These are phyloP conservation scores for Chamaea fasciata DNA, from an alignment of 2,113 vertebrate genomes.

Conservation along the genomic window DNA sequence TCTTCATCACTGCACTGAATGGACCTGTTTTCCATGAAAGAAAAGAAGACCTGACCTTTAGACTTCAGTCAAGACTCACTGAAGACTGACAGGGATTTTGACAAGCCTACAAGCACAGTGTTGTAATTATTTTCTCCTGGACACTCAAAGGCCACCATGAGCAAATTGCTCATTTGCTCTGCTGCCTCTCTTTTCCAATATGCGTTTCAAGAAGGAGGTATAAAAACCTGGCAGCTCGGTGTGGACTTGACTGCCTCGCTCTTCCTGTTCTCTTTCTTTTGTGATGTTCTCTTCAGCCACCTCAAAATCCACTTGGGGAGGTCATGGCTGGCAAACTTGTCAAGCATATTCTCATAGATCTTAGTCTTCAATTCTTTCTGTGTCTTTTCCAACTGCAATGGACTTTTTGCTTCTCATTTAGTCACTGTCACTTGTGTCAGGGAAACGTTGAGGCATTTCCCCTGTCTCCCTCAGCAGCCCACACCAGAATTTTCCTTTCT, in stretches of 20 bases:
- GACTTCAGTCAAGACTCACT: background rate
- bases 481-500: background rate
- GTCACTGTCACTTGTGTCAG: background rate
- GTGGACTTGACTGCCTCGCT: background rate
- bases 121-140: background rate
- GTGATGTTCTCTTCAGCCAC: background rate
- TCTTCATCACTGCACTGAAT: background rate
- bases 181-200: background rate
- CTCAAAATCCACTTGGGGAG: background rate
- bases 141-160: background rate
- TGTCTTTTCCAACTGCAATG: background rate
- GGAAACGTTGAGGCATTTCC: background rate
- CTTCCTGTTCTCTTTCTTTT: background rate
- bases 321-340: background rate
- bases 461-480: background rate
- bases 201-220: background rate
- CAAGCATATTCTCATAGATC: background rate
- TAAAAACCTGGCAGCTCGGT: background rate
- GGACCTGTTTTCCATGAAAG: background rate
- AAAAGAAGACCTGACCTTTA: background rate
- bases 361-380: background rate
- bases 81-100: background rate
- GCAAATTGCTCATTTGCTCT: background rate
- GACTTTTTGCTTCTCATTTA: background rate
- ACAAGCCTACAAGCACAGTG: background rate